Evolutionary conservation across 2,797 vertebrate genomes (phyloP).

Genomic region (Acanthurus leucopareius): DNA sequence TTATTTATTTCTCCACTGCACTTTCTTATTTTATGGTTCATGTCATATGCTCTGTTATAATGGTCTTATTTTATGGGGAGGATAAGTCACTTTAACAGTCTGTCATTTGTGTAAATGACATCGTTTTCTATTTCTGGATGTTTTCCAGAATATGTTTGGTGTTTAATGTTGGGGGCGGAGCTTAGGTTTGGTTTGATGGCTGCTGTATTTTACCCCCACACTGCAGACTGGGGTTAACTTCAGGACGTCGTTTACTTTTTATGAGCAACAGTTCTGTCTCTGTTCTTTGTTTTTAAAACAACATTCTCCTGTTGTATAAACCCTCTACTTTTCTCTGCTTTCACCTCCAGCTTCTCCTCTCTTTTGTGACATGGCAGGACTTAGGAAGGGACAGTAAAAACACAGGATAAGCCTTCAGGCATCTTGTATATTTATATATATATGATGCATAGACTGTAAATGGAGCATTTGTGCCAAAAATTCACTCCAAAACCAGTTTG

Average conservation of each 20-base stretch:
- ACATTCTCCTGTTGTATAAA: neutral
- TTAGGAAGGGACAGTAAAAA: neutral
- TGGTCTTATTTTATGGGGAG: constrained; percentile 57
- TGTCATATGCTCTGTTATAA: constrained; percentile 63
- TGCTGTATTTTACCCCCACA: neutral
- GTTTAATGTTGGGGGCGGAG: neutral
- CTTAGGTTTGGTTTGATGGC: constrained; percentile 5
- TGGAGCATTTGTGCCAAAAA: neutral
- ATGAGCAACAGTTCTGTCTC: neutral
- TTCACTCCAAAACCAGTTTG: neutral
- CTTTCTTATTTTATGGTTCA: constrained; percentile 64
- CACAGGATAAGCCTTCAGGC: neutral
- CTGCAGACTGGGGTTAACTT: constrained; percentile 1
- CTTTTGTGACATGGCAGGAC: neutral
- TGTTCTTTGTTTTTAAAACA: constrained; percentile 8
- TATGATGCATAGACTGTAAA: neutral
- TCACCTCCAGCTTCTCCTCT: neutral
- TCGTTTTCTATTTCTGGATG: constrained; percentile 50
- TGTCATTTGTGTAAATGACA: constrained; percentile 42
- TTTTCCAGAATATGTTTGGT: constrained; percentile 46
- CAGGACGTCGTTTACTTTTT: neutral
- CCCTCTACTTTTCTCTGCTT: neutral
- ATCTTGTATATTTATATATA: neutral
- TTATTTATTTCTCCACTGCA: constrained; percentile 51
- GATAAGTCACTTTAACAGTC: constrained; percentile 64